Conservation (phyloP, 1,140 invertebrate species). For the Leptinotarsa undecemlineata region DNA sequence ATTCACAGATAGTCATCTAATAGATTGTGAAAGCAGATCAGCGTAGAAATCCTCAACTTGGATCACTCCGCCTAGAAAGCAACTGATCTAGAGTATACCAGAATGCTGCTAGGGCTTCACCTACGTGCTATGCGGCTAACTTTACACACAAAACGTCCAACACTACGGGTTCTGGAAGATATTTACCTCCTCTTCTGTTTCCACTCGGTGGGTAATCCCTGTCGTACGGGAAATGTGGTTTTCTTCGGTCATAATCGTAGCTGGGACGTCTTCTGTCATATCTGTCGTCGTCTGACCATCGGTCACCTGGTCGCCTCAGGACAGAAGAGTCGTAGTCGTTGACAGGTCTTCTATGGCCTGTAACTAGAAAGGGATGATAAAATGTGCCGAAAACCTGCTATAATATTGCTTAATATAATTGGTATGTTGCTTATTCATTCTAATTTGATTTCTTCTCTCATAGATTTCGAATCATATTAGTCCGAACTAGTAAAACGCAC, state of each 20-base stretch:
- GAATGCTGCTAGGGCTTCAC: background rate
- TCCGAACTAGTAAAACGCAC: background rate
- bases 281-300: slow-evolving; percentile 33
- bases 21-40: too few species aligned
- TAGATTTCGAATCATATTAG: background rate
- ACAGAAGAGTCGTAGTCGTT: background rate
- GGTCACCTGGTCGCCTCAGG: slow-evolving; percentile 24
- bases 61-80: background rate
- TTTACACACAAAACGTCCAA: slow-evolving; percentile 43
- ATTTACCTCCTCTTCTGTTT: slow-evolving; percentile 49
- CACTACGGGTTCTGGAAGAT: slow-evolving; percentile 39
- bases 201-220: background rate
- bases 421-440: too few species aligned
- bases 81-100: background rate
- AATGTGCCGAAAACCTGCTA: too few species aligned
- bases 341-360: background rate
- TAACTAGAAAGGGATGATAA: slow-evolving; percentile 6
- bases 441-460: too few species aligned
- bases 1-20: too few species aligned
- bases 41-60: too few species aligned
- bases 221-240: background rate
- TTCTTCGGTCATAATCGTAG: slow-evolving; percentile 33
- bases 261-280: slow-evolving; percentile 23
- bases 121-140: slow-evolving; percentile 4
- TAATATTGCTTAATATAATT: too few species aligned